Percentiles rank a stretch among this genome's conserved stretches.
Evolutionary conservation across 2,113 vertebrate genomes (phyloP).

Genomic region (Clupea harengus): DNA sequence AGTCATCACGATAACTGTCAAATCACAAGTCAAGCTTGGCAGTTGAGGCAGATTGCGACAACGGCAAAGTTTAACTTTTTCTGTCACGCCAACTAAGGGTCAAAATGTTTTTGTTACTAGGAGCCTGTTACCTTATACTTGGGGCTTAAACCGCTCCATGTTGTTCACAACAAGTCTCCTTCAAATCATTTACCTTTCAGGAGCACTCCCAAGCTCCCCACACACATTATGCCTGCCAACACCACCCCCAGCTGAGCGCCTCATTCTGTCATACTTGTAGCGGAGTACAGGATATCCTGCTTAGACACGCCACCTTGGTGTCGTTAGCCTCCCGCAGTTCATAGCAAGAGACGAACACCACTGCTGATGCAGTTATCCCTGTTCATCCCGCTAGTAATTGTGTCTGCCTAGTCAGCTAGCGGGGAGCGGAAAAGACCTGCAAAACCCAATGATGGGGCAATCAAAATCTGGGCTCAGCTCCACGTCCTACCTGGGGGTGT

Average conservation of each 20-base stretch:
- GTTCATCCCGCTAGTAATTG: background rate
- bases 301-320: background rate
- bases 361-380: background rate
- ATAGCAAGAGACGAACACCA: background rate
- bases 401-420: background rate
- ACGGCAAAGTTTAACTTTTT: background rate
- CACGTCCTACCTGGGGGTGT: background rate
- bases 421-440: background rate
- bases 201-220: background rate
- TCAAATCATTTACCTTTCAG: background rate
- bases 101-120: background rate
- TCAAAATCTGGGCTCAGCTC: background rate
- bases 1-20: too few relatives aligned
- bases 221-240: background rate
- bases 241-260: background rate
- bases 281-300: background rate
- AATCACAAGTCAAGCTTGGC: background rate
- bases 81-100: background rate
- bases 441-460: background rate
- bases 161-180: background rate
- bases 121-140: too few relatives aligned
- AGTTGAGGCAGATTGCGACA: background rate
- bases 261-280: background rate
- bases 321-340: background rate
- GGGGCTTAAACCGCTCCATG: background rate